Base-by-base conservation (phyloP, 2,113 vertebrate species). In the Tor tambroides region DNA sequence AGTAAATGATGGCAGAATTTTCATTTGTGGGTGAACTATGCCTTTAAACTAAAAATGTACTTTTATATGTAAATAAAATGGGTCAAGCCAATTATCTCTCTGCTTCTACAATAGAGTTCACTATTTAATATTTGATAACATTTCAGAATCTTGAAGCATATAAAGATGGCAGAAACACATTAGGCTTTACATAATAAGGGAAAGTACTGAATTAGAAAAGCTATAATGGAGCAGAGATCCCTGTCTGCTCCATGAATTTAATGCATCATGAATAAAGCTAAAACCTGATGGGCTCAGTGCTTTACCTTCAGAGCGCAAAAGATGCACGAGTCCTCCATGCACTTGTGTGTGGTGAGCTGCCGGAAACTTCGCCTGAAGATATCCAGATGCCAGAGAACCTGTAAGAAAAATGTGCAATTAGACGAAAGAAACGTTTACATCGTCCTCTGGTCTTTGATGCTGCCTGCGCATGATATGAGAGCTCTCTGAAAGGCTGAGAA, bases 351-450 rank as follows among this genome's bases (percentile, higher is more conserved):
- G 30, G 95, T 96, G 72, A 97, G 95, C 86, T 97, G 97, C 28
- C 96, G 93, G 90, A 97, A 97, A 89, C 97, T 97, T 89, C 97
- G 95, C 49, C 96, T 96, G 89, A 97, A 97, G 91, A 97, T 97
- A 88, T 97, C 97, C 87, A 97, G 92, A 84, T 97, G 97, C 97
- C 96, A 97, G 77, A 97, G 95, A 91, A 97, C 97, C 97, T 97
- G 90, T 26, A 8, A 63, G 30, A n/a, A 28, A 67, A 38, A 26
- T 21, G n/a, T 1, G 3, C 54, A 61, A 71, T 30, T n/a, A 85
- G 35, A 61, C 74, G 5, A 71, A 14, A 81, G 28, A 35, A 77
- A 51, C 7, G 59, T 82, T 83, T 28, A 30, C 30, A 78, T 17
- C 5, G 3, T 2, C 5, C 1, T 51, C 65, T 41, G 41, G 71